These are phyloP conservation scores for Diceros bicornis DNA, from an alignment of 2,797 vertebrate genomes.

Conservation along the genomic window DNA sequence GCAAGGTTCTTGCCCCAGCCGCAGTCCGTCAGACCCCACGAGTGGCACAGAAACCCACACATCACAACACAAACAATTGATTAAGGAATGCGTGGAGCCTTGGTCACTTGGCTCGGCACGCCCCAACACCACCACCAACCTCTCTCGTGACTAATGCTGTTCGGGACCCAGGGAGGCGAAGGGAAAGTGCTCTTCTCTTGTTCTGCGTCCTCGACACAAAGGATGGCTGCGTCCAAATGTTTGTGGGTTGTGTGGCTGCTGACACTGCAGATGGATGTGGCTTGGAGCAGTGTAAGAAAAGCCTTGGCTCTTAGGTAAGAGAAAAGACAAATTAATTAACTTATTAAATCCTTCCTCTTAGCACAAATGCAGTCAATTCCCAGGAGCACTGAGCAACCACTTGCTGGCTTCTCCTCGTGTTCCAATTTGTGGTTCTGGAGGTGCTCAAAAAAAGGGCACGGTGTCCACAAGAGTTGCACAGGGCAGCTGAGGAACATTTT, in stretches of 20 bases:
- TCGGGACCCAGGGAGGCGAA: neutral
- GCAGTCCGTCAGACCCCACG: neutral
- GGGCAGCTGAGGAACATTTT: neutral
- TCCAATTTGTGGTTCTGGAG: neutral
- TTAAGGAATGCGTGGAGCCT: neutral
- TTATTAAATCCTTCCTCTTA: neutral
- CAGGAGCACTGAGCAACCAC: neutral
- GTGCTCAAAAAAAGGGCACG: neutral
- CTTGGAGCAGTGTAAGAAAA: neutral
- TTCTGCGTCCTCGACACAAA: neutral
- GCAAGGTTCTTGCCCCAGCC: neutral
- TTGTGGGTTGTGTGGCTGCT: neutral
- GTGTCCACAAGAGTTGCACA: neutral
- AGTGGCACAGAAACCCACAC: neutral
- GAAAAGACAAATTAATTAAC: neutral
- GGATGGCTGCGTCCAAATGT: neutral
- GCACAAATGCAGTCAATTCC: neutral
- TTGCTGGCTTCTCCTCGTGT: neutral
- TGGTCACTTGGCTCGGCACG: accelerated
- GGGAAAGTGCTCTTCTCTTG: accelerated
- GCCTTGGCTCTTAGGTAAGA: neutral
- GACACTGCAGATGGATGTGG: accelerated
- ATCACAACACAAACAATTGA: neutral
- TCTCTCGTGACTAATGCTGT: accelerated
- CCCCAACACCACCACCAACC: neutral